Conservation (phyloP, 2,797 vertebrate species). For the Bradypodion pumilum region DNA sequence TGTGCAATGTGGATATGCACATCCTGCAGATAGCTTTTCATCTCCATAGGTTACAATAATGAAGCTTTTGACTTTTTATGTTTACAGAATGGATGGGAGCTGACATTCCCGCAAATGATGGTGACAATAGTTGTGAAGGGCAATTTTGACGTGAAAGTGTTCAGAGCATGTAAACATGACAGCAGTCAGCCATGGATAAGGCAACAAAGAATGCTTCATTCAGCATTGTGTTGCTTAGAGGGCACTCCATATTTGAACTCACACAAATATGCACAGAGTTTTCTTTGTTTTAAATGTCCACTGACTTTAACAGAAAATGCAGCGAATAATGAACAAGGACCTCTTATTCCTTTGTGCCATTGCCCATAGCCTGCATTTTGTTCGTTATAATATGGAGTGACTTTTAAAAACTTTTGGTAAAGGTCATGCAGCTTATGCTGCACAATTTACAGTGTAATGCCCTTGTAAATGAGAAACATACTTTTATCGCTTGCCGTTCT, state of each 20-base stretch:
- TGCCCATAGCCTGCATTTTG: slow-evolving; percentile 35
- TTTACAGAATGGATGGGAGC: accelerated
- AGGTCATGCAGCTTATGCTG: slow-evolving; percentile 60
- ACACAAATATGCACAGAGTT: neutral
- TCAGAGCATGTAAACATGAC: slow-evolving; percentile 6
- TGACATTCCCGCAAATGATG: neutral
- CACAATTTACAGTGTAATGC: slow-evolving; percentile 46
- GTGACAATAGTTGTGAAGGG: neutral
- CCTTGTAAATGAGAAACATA: slow-evolving; percentile 51
- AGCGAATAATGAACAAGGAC: slow-evolving; percentile 54
- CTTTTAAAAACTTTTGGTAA: slow-evolving; percentile 60
- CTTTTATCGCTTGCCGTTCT: slow-evolving; percentile 50
- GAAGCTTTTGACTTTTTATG: accelerated
- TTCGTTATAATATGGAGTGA: neutral
- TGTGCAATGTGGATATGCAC: neutral
- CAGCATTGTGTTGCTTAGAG: neutral
- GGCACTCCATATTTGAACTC: slow-evolving; percentile 3
- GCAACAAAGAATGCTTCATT: slow-evolving; percentile 23
- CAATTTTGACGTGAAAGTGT: neutral
- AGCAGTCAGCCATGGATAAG: neutral
- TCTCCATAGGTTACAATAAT: neutral
- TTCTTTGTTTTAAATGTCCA: slow-evolving; percentile 9
- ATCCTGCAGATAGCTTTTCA: accelerated
- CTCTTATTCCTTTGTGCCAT: slow-evolving; percentile 24
- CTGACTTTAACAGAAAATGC: slow-evolving; percentile 42